Conservation (phyloP, 1,140 invertebrate species). For the Cydia pomonella region DNA sequence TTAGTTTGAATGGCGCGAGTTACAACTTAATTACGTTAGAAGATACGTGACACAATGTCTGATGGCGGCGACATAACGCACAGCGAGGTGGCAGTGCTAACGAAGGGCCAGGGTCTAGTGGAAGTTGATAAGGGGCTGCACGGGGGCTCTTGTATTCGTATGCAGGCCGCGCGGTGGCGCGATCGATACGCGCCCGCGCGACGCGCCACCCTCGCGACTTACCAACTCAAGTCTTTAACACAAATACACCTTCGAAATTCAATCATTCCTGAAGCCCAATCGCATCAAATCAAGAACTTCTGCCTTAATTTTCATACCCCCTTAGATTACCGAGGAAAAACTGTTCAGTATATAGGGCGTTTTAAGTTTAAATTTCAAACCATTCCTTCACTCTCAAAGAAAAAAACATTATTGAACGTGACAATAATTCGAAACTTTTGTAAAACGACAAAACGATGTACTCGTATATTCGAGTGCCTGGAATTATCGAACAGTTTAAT, state of each 20-base stretch:
- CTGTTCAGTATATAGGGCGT: neutral
- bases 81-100: constrained; percentile 62
- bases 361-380: neutral
- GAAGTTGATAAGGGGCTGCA: constrained; percentile 68
- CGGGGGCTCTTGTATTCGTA: constrained; percentile 72
- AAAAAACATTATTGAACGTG: neutral
- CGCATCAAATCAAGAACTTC: constrained; percentile 1
- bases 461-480: neutral
- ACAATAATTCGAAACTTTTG: neutral
- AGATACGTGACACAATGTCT: constrained; percentile 11
- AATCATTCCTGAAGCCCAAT: neutral
- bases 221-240: constrained; percentile 58
- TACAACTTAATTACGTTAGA: constrained; percentile 21
- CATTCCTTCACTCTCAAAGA: neutral
- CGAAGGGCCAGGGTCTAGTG: constrained; percentile 63
- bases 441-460: neutral
- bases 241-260: constrained; percentile 50
- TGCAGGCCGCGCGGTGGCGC: constrained; percentile 69
- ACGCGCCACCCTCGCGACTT: constrained; percentile 60
- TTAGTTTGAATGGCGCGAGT: constrained; percentile 17
- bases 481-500: constrained; percentile 5
- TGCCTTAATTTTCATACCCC: neutral
- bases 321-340: neutral
- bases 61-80: constrained; percentile 53
- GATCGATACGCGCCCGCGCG: constrained; percentile 78